These are phyloP conservation scores for Pangasianodon gigas DNA, from an alignment of 2,113 vertebrate genomes.

Conservation along the genomic window DNA sequence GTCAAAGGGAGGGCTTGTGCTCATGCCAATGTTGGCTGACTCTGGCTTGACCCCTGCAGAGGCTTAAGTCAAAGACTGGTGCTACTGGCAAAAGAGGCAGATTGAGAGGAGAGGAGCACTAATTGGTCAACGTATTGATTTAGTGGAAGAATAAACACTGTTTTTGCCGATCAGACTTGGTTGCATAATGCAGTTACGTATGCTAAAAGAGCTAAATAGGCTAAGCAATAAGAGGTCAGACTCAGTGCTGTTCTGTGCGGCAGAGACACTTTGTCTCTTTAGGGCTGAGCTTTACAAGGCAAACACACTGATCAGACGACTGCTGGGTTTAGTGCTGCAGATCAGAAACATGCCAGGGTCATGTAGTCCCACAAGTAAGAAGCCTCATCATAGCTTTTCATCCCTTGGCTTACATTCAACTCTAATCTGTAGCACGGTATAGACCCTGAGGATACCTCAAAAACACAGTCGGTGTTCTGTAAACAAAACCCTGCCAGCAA, in stretches of 20 bases:
- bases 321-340: constrained; percentile 18
- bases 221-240: constrained; percentile 4
- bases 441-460: constrained; percentile 53
- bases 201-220: constrained; percentile 2
- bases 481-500: constrained; percentile 67
- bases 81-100: constrained; percentile 35
- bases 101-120: constrained; percentile 14
- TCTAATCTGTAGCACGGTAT: constrained; percentile 42
- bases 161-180: not conserved
- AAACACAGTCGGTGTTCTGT: constrained; percentile 58
- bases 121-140: constrained; percentile 10
- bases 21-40: constrained; percentile 51
- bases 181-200: not conserved
- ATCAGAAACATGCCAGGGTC: constrained; percentile 40
- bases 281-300: constrained; percentile 35
- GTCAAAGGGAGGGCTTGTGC: constrained; percentile 69
- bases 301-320: constrained; percentile 16
- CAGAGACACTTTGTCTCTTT: constrained; percentile 17
- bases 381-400: constrained; percentile 16
- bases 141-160: constrained; percentile 4
- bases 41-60: constrained; percentile 67
- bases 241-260: constrained; percentile 7
- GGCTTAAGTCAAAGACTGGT: constrained; percentile 58
- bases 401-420: constrained; percentile 30
- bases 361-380: constrained; percentile 21